phyloP scores from a whole-genome alignment of 2,797 vertebrate genomes.

The Argyrosomus regius region DNA sequence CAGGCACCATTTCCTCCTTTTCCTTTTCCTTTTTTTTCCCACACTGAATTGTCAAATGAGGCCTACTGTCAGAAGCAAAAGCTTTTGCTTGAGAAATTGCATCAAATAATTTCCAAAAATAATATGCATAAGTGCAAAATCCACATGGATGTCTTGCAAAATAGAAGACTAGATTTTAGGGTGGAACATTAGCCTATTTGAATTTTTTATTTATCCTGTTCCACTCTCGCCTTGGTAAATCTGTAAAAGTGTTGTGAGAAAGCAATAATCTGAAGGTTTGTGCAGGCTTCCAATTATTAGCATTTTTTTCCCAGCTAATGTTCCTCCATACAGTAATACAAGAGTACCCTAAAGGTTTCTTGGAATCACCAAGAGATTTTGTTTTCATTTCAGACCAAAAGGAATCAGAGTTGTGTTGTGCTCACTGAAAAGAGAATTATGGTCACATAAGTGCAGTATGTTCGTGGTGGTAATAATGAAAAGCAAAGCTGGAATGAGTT shows the following conservation, averaged over 20 bases:
- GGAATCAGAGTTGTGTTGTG: conserved; percentile 61
- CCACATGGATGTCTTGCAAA: conserved; percentile 43
- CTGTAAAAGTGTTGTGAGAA: conserved; percentile 45
- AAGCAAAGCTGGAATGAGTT: conserved; percentile 79
- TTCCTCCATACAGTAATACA: conserved; percentile 52
- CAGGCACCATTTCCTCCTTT: conserved; percentile 72
- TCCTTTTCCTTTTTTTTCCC: conserved; percentile 25
- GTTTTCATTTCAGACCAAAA: conserved; percentile 73
- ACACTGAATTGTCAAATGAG: conserved; percentile 77
- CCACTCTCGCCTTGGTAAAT: conserved; percentile 41
- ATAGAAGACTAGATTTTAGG: conserved; percentile 43
- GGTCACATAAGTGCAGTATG: conserved; percentile 70
- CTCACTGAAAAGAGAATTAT: conserved; percentile 72
- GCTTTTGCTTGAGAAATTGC: conserved; percentile 64
- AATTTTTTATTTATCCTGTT: conserved; percentile 34
- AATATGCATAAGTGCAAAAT: conserved; percentile 70
- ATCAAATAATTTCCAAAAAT: conserved; percentile 70
- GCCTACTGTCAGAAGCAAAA: conserved; percentile 64
- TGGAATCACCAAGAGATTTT: conserved; percentile 71
- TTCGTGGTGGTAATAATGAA: conserved; percentile 71
- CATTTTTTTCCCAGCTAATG: conserved; percentile 53
- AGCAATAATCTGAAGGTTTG: conserved; percentile 64
- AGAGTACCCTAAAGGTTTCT: conserved; percentile 70
- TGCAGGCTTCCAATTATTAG: conserved; percentile 70
- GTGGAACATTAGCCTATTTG: conserved; percentile 47